phyloP scores from a whole-genome alignment of 2,888 invertebrate genomes.

The Ferrisia virgata region DNA sequence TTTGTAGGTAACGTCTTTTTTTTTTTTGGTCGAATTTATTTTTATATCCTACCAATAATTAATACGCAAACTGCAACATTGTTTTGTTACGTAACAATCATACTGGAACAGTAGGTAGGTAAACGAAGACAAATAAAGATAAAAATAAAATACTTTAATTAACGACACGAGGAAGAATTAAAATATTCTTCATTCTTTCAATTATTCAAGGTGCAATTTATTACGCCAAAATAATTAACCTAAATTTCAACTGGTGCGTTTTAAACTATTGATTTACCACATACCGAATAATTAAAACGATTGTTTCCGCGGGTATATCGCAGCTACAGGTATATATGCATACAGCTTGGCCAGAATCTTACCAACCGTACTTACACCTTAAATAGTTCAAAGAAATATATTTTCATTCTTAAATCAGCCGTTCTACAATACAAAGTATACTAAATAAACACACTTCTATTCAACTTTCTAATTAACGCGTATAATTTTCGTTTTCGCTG shows the following conservation, averaged over 20 bases:
- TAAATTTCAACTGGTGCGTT: not conserved
- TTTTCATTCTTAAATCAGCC: not conserved
- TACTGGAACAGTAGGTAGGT: not conserved
- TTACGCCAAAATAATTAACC: not conserved
- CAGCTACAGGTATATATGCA: no score
- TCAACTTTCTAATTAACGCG: constrained; percentile 21
- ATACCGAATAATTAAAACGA: not conserved
- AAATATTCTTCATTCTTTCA: not conserved
- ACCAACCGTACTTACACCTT: not conserved
- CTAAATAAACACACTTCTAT: not conserved
- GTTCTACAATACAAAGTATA: not conserved
- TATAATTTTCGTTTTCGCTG: not conserved
- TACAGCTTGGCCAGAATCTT: not conserved
- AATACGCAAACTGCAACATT: not conserved
- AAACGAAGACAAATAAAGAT: not conserved
- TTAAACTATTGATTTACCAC: not conserved
- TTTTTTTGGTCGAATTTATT: not conserved
- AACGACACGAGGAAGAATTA: not conserved
- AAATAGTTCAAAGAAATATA: not conserved
- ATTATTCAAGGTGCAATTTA: not conserved
- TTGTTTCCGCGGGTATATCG: not conserved
- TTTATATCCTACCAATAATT: not conserved
- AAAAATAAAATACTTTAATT: not conserved
- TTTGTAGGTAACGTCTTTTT: not conserved
- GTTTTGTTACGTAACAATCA: not conserved